Conservation (phyloP, 2,888 invertebrate species). For the Eurytoma californica region DNA sequence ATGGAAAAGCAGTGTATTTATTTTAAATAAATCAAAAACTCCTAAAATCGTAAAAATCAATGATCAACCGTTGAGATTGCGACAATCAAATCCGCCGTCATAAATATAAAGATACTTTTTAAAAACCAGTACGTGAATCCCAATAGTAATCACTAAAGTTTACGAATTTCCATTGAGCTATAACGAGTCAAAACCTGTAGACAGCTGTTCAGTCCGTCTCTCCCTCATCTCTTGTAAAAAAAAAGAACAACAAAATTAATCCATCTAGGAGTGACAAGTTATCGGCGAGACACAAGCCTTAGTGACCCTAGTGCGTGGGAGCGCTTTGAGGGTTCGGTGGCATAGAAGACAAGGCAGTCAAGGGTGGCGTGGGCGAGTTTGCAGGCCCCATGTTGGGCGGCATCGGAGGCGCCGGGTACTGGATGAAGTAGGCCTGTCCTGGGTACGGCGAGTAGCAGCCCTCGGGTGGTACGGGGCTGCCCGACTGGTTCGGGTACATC, state of each 20-base stretch:
- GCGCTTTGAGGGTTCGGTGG: conserved; percentile 13
- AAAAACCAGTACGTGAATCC: too few relatives aligned
- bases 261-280: not conserved
- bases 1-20: too few relatives aligned
- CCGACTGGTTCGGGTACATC: conserved; percentile 36
- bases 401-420: conserved; percentile 43
- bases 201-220: too few relatives aligned
- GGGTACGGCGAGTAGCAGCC: conserved; percentile 44
- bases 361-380: too few relatives aligned
- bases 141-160: too few relatives aligned
- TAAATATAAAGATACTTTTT: too few relatives aligned
- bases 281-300: not conserved
- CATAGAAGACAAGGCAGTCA: not conserved
- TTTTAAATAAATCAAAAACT: too few relatives aligned
- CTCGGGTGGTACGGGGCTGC: not conserved
- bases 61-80: too few relatives aligned
- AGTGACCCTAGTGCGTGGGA: conserved; percentile 9
- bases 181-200: too few relatives aligned
- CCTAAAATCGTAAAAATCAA: too few relatives aligned
- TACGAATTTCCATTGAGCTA: too few relatives aligned
- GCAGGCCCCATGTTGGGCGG: not conserved
- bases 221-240: not conserved
- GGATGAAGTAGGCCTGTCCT: conserved; percentile 46
- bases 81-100: too few relatives aligned
- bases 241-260: not conserved